These are phyloP conservation scores for Iphiclides podalirius DNA, from an alignment of 2,888 invertebrate genomes.

Conservation along the genomic window DNA sequence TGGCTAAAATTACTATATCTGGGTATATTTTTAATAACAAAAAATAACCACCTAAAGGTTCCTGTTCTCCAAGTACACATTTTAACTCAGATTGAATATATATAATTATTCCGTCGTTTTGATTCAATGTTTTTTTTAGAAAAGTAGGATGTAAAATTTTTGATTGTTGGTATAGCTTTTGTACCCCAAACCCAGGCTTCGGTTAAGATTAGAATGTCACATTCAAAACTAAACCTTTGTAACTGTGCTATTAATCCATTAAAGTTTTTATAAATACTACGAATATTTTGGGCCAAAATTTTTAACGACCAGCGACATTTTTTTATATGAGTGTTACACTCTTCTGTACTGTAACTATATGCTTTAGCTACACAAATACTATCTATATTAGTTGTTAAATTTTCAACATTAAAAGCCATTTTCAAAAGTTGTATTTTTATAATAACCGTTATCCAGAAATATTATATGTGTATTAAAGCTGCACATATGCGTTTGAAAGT, in stretches of 20 bases:
- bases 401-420: not conserved
- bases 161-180: not conserved
- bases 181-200: not conserved
- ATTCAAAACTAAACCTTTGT: not conserved
- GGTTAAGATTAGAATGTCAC: not conserved
- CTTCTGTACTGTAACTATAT: not conserved
- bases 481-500: too few relatives aligned
- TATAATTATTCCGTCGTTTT: too few relatives aligned
- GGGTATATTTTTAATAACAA: too few relatives aligned
- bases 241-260: not conserved
- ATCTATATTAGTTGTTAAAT: not conserved
- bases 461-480: too few relatives aligned
- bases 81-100: too few relatives aligned
- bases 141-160: too few relatives aligned
- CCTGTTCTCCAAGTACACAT: too few relatives aligned
- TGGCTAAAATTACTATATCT: too few relatives aligned
- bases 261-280: conserved; percentile 2
- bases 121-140: too few relatives aligned
- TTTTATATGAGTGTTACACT: not conserved
- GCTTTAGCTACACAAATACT: not conserved
- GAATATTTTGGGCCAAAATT: not conserved
- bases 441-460: too few relatives aligned
- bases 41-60: too few relatives aligned
- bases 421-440: not conserved
- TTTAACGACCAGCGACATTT: not conserved